phyloP scores from a whole-genome alignment of 1,140 invertebrate species.

The Drosophila fuyamai region DNA sequence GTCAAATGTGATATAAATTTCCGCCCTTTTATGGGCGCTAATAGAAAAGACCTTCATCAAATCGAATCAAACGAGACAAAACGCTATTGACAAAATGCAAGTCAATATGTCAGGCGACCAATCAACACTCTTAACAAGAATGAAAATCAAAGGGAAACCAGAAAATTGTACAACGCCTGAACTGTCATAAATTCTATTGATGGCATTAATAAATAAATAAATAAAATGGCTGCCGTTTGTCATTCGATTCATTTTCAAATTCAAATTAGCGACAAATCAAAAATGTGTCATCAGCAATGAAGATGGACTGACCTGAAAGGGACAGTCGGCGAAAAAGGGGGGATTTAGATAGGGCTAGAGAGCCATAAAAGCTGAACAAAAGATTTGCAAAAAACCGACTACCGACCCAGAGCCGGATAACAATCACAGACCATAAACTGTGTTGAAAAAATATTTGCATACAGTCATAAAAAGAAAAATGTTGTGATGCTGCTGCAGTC shows the following conservation, averaged over 20 bases:
- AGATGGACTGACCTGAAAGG: constrained; percentile 19
- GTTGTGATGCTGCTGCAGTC: constrained; percentile 27
- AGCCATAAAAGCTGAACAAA: constrained; percentile 45
- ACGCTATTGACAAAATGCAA: constrained; percentile 70
- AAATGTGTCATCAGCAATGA: constrained; percentile 53
- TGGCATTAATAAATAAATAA: constrained; percentile 31
- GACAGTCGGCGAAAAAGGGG: not conserved
- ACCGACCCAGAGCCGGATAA: constrained; percentile 47
- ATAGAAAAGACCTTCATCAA: constrained; percentile 75
- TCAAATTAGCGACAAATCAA: constrained; percentile 73
- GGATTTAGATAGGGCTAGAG: not conserved
- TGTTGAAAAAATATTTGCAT: constrained; percentile 69
- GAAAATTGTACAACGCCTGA: constrained; percentile 14
- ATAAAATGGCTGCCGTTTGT: constrained; percentile 34
- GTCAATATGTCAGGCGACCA: constrained; percentile 65
- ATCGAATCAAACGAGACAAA: constrained; percentile 66
- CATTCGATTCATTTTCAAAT: constrained; percentile 57
- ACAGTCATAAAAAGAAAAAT: constrained; percentile 27
- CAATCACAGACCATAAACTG: constrained; percentile 68
- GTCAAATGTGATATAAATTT: constrained; percentile 34
- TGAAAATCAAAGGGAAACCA: constrained; percentile 43
- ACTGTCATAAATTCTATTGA: constrained; percentile 52
- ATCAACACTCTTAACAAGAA: constrained; percentile 56
- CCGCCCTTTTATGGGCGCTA: constrained; percentile 50
- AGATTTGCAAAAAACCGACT: constrained; percentile 48